Conservation (phyloP, 2,797 vertebrate species). For the Catamblyrhynchus diadema region DNA sequence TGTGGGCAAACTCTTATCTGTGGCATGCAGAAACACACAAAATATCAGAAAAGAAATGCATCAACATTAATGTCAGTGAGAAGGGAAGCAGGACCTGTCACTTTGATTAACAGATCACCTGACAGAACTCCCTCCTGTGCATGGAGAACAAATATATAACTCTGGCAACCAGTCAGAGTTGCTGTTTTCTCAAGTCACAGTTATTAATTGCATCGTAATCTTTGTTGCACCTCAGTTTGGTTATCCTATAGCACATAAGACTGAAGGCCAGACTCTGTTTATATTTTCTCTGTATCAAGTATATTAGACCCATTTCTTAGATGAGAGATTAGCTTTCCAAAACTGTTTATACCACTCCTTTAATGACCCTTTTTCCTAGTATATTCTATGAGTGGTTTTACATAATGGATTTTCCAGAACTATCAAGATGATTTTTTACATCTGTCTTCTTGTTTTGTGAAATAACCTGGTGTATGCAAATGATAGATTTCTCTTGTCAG, state of each 20-base stretch:
- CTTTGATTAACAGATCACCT: slow-evolving; percentile 42
- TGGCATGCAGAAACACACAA: slow-evolving; percentile 38
- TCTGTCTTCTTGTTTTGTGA: neutral
- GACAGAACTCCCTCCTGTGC: slow-evolving; percentile 17
- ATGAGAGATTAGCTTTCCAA: neutral
- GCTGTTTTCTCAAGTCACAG: slow-evolving; percentile 38
- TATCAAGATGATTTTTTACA: neutral
- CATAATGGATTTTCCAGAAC: neutral
- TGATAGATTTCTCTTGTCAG: neutral
- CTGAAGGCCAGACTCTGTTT: neutral
- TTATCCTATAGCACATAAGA: neutral
- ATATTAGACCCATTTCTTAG: neutral
- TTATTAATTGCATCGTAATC: slow-evolving; percentile 46
- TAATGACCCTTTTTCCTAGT: neutral
- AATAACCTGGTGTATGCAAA: neutral
- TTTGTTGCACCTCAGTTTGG: neutral
- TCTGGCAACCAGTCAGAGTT: neutral
- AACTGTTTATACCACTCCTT: neutral
- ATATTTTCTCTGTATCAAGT: neutral
- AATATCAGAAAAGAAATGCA: slow-evolving; percentile 48
- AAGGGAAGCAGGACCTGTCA: slow-evolving; percentile 2
- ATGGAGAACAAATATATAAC: neutral
- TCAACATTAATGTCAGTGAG: slow-evolving; percentile 14
- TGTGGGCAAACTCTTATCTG: slow-evolving; percentile 46
- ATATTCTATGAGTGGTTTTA: neutral